Percentiles rank a stretch among this genome's conserved stretches.
These are phyloP conservation scores for Peromyscus aztecus DNA, from an alignment of 2,797 vertebrate genomes.

Conservation along the genomic window DNA sequence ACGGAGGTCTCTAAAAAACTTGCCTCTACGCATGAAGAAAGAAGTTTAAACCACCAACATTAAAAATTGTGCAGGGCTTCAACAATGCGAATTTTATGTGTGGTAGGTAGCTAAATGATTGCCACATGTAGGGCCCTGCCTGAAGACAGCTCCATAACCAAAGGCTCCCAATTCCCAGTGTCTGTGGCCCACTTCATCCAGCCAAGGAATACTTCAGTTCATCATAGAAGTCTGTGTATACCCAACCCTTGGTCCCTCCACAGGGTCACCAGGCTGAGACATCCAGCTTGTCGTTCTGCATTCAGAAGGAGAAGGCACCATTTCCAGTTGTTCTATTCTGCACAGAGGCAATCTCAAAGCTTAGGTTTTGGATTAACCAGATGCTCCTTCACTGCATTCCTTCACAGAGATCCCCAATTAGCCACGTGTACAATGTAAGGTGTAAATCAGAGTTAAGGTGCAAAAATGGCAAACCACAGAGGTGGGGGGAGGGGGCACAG, in stretches of 20 bases:
- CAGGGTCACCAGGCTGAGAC: background rate
- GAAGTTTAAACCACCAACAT: background rate
- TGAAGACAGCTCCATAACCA: background rate
- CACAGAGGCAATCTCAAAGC: background rate
- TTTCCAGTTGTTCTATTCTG: background rate
- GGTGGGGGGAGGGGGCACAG: background rate
- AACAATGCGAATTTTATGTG: background rate
- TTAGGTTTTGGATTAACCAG: background rate
- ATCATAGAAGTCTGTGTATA: background rate
- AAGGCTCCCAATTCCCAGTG: background rate
- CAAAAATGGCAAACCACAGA: background rate
- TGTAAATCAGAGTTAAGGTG: background rate
- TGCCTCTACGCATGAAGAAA: background rate
- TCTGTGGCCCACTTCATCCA: background rate
- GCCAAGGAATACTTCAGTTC: background rate
- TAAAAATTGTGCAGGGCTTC: slow-evolving; percentile 4
- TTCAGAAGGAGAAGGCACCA: background rate
- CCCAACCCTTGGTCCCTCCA: background rate
- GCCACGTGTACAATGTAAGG: background rate
- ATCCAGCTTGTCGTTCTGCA: background rate
- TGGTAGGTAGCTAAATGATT: background rate
- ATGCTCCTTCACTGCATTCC: background rate
- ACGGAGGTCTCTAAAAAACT: background rate
- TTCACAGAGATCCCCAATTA: background rate
- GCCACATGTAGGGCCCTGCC: background rate